phyloP scores from a whole-genome alignment of 1,140 invertebrate genomes.

The Lordiphosa clarofinis region DNA sequence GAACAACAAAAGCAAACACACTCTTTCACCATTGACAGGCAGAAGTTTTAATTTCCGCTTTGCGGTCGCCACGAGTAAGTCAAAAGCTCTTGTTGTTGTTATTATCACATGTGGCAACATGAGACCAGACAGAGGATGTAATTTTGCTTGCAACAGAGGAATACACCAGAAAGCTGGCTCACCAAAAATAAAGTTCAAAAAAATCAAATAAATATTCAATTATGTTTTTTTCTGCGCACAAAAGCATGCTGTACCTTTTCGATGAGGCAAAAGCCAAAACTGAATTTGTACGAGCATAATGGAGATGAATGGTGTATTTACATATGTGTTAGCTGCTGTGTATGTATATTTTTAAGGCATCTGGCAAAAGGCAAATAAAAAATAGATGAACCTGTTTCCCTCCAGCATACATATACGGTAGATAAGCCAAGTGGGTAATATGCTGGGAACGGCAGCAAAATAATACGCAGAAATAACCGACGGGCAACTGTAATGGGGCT shows the following conservation, averaged over 20 bases:
- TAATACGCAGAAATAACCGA: constrained; percentile 47
- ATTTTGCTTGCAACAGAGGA: constrained; percentile 45
- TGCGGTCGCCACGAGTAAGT: constrained; percentile 38
- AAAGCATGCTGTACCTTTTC: constrained; percentile 1
- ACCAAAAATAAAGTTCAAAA: constrained; percentile 33
- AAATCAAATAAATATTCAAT: constrained; percentile 69
- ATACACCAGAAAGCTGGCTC: constrained; percentile 11
- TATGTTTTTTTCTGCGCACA: constrained; percentile 31
- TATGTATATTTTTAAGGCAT: constrained; percentile 37
- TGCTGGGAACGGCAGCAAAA: constrained; percentile 14
- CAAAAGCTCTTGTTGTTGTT: constrained; percentile 13
- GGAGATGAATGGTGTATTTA: constrained; percentile 14
- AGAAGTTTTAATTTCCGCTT: constrained; percentile 66
- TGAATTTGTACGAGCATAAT: constrained; percentile 37
- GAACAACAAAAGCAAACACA: constrained; percentile 6
- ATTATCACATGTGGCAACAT: constrained; percentile 29
- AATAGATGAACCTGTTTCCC: constrained; percentile 57
- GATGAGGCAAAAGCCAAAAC: constrained; percentile 12
- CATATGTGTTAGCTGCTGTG: background rate
- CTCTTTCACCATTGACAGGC: constrained; percentile 10
- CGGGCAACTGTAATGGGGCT: constrained; percentile 19
- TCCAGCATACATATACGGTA: constrained; percentile 6
- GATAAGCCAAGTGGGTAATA: constrained; percentile 8
- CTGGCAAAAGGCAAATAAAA: constrained; percentile 56
- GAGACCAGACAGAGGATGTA: constrained; percentile 32